A percentile compares a stretch with the other conserved stretches of the same genome.
Conservation (phyloP, 2,113 vertebrate species). For the Neotoma lepida region DNA sequence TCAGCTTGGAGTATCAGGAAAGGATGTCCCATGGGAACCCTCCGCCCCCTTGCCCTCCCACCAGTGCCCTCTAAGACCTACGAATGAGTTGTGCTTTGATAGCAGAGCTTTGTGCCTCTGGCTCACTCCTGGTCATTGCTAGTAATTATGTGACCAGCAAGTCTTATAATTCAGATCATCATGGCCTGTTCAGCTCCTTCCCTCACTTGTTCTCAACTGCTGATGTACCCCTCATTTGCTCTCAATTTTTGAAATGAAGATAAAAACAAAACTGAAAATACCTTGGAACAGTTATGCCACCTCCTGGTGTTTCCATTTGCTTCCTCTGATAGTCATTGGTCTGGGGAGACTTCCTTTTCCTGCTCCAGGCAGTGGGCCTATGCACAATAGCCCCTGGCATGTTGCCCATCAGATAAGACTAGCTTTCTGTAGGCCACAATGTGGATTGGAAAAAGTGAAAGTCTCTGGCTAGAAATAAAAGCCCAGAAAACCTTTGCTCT, state of each 20-base stretch:
- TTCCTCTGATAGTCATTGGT: slow-evolving; percentile 93
- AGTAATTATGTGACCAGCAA: neutral
- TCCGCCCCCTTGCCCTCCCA: neutral
- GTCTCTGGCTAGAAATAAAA: slow-evolving; percentile 82
- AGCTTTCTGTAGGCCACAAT: slow-evolving; percentile 71
- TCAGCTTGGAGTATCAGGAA: neutral
- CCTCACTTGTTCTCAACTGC: slow-evolving; percentile 50
- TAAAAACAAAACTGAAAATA: slow-evolving; percentile 83
- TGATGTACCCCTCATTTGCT: slow-evolving; percentile 47
- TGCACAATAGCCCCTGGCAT: slow-evolving; percentile 89
- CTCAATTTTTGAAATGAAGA: slow-evolving; percentile 74
- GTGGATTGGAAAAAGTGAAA: slow-evolving; percentile 85
- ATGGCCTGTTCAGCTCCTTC: neutral
- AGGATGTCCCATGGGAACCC: neutral
- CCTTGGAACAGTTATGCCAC: slow-evolving; percentile 80
- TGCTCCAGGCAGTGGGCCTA: slow-evolving; percentile 87
- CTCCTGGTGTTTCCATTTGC: slow-evolving; percentile 89
- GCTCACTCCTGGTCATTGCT: neutral
- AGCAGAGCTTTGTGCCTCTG: neutral
- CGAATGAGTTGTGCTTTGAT: neutral
- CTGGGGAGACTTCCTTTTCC: slow-evolving; percentile 94
- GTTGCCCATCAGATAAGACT: slow-evolving; percentile 86
- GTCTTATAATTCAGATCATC: neutral
- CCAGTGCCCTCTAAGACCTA: neutral
- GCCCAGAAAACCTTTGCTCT: slow-evolving; percentile 73